Conservation (phyloP, 92 coral and sea anemone genomes). For the Phenganax subtilis region DNA sequence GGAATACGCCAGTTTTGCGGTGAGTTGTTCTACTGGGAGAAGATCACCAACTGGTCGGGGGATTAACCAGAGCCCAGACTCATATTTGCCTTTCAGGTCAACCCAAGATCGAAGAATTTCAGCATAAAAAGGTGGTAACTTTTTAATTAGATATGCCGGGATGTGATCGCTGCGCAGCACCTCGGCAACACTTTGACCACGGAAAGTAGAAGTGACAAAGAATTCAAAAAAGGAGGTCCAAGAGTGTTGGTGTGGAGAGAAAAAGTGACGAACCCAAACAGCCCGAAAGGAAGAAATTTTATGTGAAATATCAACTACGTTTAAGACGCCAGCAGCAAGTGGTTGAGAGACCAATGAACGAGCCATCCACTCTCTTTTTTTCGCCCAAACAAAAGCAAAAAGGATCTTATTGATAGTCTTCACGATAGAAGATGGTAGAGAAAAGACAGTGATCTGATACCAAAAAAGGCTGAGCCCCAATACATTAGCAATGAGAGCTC, state of each 20-base stretch:
- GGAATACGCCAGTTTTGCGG: background rate
- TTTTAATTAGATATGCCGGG: background rate
- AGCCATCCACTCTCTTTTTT: background rate
- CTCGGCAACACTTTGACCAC: background rate
- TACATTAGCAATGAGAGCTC: slow-evolving; percentile 9
- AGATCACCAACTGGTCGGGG: background rate
- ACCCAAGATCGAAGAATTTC: slow-evolving; percentile 4
- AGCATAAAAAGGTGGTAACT: slow-evolving; percentile 16
- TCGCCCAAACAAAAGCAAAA: slow-evolving; percentile 39
- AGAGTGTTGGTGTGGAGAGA: background rate
- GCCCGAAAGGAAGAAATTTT: background rate
- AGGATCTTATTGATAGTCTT: background rate
- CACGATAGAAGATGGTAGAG: slow-evolving; percentile 1
- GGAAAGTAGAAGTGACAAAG: background rate
- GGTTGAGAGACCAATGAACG: background rate
- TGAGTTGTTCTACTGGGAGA: background rate
- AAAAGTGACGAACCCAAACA: background rate
- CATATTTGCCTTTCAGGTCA: background rate
- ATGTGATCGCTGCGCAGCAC: background rate
- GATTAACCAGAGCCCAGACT: background rate
- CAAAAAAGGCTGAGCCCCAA: slow-evolving; percentile 32
- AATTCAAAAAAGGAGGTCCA: background rate
- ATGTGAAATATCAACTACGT: background rate
- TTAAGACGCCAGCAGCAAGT: background rate
- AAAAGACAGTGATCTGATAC: slow-evolving; percentile 42